Evolutionary conservation across 2,113 vertebrate genomes (phyloP).

Genomic region (Callipepla squamata): DNA sequence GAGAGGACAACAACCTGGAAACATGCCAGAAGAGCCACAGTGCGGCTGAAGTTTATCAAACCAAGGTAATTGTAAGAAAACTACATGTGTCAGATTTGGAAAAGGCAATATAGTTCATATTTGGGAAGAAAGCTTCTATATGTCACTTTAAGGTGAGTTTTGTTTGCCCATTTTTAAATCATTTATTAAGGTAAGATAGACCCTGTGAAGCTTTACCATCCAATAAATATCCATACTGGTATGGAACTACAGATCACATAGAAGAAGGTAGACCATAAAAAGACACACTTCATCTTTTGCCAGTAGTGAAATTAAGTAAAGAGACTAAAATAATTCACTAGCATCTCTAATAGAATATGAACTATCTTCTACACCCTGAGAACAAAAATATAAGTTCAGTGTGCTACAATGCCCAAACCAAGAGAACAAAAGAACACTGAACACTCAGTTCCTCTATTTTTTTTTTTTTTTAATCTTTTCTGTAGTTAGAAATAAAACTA

Average conservation of each 20-base stretch:
- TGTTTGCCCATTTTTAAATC: not conserved
- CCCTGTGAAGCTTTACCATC: not conserved
- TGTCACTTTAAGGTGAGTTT: not conserved
- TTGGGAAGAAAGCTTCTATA: not conserved
- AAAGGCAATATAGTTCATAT: not conserved
- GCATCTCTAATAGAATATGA: not conserved
- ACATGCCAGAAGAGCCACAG: not conserved
- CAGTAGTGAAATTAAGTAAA: not conserved
- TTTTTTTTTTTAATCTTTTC: not conserved
- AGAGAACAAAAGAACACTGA: not conserved
- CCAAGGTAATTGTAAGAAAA: not conserved
- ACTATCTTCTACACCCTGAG: not conserved
- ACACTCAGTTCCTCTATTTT: not conserved
- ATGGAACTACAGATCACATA: not conserved
- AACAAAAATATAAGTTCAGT: not conserved
- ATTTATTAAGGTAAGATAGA: not conserved
- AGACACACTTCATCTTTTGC: not conserved
- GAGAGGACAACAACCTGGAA: not conserved
- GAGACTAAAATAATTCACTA: not conserved
- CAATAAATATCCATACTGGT: not conserved
- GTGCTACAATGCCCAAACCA: not conserved
- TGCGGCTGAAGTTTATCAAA: not conserved
- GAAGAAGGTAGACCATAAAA: not conserved
- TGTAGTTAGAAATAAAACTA: not conserved
- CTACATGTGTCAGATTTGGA: accelerated